Base-by-base conservation (phyloP, 1,140 invertebrate genomes). In the Pseudachorutes palmiensis region DNA sequence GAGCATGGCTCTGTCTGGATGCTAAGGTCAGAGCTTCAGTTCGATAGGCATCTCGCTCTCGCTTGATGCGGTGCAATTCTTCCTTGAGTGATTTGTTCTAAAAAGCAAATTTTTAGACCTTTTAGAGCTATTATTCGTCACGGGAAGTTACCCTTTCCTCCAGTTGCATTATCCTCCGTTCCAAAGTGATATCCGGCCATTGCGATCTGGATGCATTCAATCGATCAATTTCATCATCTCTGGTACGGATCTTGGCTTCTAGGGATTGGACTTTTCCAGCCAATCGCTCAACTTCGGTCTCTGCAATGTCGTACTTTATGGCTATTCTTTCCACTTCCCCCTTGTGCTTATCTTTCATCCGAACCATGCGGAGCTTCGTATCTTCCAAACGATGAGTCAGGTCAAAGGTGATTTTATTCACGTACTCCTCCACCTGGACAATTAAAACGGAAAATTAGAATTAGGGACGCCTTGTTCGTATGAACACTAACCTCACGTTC, bases 171-270 rank as follows among this genome's bases (percentile, higher is more conserved):
- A 69, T 16, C 1, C 33, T 28, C 16, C 32, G 12, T 48, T 19
- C n/a, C 31, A 61, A 22, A 2, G n/a, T 26, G 5, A 55, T 26
- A 36, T 69, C 67, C 2, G 67, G 63, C 36, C 32, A 32, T 36
- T 48, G 28, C 28, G 31, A 3, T 61, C 63, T 58, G 16, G n/a
- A 12, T 29, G 57, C 36, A 9, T 29, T 31, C 19, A 69, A 32
- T 24, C 33, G 19, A 28, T 32, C 57, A n/a, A 69, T 29, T 26
- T 65, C 62, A 14, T 64, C 67, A 48, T 69, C 67, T 26, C 51
- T 69, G 1, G n/a, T 31, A 31, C 64, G 45, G 5, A 69, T 16
- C 51, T 69, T 69, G 26, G 30, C 32, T 45, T 69, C 67, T 26
- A 69, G 30, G 2, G 58, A 3, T 29, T 49, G 1, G 19, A 60